Conservation (phyloP, 2,888 invertebrate genomes). For the Unio delphinus region DNA sequence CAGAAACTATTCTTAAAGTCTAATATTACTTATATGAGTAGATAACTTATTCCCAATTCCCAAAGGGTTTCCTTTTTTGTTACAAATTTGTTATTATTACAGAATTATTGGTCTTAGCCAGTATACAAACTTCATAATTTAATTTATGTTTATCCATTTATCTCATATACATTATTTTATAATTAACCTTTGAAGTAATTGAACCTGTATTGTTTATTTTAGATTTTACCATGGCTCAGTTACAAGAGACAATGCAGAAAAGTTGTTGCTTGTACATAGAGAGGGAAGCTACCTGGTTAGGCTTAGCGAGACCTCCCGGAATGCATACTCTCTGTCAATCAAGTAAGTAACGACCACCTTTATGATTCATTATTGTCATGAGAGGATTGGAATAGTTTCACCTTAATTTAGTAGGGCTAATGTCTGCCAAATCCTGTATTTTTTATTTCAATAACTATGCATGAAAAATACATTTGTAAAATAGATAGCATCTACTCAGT, state of each 20-base stretch:
- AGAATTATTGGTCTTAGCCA: too few species aligned
- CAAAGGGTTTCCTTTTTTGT: too few species aligned
- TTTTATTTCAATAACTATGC: neutral
- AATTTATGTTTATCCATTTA: too few species aligned
- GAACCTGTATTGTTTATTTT: slow-evolving; percentile 7
- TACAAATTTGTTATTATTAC: too few species aligned
- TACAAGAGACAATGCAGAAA: slow-evolving; percentile 91
- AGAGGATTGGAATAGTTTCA: neutral
- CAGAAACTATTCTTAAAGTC: too few species aligned
- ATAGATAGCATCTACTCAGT: too few species aligned
- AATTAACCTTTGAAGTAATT: neutral
- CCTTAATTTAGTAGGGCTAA: neutral
- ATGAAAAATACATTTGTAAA: too few species aligned
- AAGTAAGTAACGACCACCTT: slow-evolving; percentile 81
- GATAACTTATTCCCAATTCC: too few species aligned
- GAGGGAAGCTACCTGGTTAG: slow-evolving; percentile 96
- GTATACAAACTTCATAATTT: too few species aligned
- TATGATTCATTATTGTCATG: neutral
- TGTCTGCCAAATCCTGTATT: neutral
- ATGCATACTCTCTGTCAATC: slow-evolving; percentile 93
- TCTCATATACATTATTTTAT: too few species aligned
- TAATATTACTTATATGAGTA: too few species aligned
- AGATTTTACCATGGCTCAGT: slow-evolving; percentile 96
- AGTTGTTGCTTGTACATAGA: slow-evolving; percentile 83
- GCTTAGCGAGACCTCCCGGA: slow-evolving; percentile 93